Conservation (phyloP, 2,113 vertebrate genomes). For the Ranitomeya imitator region DNA sequence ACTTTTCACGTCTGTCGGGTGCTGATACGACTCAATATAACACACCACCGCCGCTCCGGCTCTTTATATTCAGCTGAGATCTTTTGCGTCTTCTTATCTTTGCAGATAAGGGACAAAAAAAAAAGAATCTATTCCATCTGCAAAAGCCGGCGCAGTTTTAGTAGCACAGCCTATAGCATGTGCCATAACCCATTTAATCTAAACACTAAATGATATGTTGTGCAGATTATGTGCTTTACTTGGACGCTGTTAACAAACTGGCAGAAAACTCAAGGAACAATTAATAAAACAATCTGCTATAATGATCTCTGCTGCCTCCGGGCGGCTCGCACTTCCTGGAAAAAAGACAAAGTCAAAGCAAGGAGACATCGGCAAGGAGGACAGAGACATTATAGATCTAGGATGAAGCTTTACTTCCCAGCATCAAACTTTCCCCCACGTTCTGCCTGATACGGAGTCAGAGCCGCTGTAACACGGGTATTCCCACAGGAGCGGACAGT, state of each 20-base stretch:
- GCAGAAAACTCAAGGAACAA: constrained; percentile 49
- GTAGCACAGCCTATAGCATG: constrained; percentile 13
- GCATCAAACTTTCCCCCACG: constrained; percentile 22
- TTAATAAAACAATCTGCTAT: constrained; percentile 54
- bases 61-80: neutral
- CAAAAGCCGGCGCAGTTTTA: constrained; percentile 9
- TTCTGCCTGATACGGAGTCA: constrained; percentile 25
- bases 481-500: neutral
- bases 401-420: constrained; percentile 18
- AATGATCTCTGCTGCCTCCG: constrained; percentile 46
- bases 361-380: constrained; percentile 22
- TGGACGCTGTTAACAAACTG: constrained; percentile 54
- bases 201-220: constrained; percentile 43
- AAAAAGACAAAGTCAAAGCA: constrained; percentile 51
- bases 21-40: neutral
- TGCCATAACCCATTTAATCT: constrained; percentile 42
- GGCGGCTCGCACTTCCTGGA: constrained; percentile 35
- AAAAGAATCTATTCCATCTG: constrained; percentile 28
- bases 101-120: neutral
- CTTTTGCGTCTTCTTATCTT: constrained; percentile 7
- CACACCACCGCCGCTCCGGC: neutral
- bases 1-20: neutral
- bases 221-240: constrained; percentile 37
- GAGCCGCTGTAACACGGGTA: neutral
- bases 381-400: constrained; percentile 45